These are phyloP conservation scores for Ornithorhynchus anatinus DNA, from an alignment of 2,113 vertebrate species.

Conservation along the genomic window DNA sequence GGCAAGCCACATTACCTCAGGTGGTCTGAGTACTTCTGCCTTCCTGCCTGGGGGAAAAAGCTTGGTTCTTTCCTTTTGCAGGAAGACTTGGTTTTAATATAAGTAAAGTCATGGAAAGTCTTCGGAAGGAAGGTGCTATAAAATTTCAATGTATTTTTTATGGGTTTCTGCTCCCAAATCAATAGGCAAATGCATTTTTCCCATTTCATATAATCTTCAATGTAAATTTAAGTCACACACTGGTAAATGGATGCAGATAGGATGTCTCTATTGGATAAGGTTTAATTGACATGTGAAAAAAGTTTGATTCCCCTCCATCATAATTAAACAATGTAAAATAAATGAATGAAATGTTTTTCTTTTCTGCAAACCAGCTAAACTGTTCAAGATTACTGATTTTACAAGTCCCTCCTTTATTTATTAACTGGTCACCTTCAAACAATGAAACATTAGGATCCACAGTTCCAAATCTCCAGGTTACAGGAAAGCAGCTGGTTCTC, in stretches of 20 bases:
- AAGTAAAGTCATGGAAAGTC: too few relatives aligned
- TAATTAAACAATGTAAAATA: constrained; percentile 11
- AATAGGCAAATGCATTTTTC: constrained; percentile 13
- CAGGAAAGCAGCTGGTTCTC: constrained; percentile 42
- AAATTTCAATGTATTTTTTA: too few relatives aligned
- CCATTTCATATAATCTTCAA: constrained; percentile 12
- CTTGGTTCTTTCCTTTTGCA: too few relatives aligned
- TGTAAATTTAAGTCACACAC: constrained; percentile 24
- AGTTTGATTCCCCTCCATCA: too few relatives aligned
- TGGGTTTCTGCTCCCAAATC: too few relatives aligned
- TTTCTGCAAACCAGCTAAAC: constrained; percentile 11
- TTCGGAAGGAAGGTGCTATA: too few relatives aligned
- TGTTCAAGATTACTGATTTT: neutral
- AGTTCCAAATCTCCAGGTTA: neutral
- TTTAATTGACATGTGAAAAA: neutral
- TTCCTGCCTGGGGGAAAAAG: too few relatives aligned
- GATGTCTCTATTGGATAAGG: neutral
- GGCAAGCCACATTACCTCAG: too few relatives aligned
- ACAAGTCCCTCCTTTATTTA: neutral
- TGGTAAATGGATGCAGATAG: constrained; percentile 7
- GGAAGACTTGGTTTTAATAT: too few relatives aligned
- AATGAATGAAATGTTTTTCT: constrained; percentile 2
- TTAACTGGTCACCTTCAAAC: constrained; percentile 3
- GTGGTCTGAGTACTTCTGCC: too few relatives aligned
- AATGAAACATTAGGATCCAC: constrained; percentile 29